A percentile compares a stretch with the other conserved stretches of the same genome.
These are phyloP conservation scores for Drosophila cardini DNA, from an alignment of 1,140 invertebrate genomes.

Conservation along the genomic window DNA sequence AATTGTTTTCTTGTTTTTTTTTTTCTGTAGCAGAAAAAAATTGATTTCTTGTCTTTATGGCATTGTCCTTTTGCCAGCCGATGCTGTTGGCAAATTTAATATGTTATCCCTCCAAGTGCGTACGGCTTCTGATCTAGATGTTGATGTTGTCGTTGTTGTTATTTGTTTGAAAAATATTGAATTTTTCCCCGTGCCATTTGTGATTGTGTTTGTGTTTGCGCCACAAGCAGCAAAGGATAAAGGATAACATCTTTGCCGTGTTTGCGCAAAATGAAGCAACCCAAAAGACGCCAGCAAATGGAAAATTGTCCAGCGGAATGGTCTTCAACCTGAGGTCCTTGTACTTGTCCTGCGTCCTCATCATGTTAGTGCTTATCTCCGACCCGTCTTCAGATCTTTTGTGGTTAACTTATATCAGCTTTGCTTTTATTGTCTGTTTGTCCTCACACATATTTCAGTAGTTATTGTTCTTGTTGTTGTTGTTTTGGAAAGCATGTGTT, in stretches of 20 bases:
- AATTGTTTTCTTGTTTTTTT: slow-evolving; percentile 57
- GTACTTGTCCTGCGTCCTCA: neutral
- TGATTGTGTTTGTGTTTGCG: neutral
- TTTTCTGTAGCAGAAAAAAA: slow-evolving; percentile 49
- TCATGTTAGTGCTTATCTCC: slow-evolving; percentile 10
- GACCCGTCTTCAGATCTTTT: slow-evolving; percentile 53
- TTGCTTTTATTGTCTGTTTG: slow-evolving; percentile 39
- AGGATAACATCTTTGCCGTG: slow-evolving; percentile 76
- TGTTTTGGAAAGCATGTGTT: slow-evolving; percentile 68
- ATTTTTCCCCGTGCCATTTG: slow-evolving; percentile 54
- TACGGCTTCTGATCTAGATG: slow-evolving; percentile 14
- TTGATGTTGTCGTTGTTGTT: slow-evolving; percentile 44
- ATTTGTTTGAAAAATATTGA: slow-evolving; percentile 80
- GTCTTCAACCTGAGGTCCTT: neutral
- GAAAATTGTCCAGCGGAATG: slow-evolving; percentile 62
- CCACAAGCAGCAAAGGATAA: slow-evolving; percentile 49
- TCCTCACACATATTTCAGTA: slow-evolving; percentile 4
- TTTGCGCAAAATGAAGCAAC: slow-evolving; percentile 74
- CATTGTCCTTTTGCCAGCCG: slow-evolving; percentile 69
- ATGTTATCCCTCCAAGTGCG: slow-evolving; percentile 71
- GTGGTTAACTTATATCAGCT: slow-evolving; percentile 72
- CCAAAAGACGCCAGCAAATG: slow-evolving; percentile 33
- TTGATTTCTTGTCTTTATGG: slow-evolving; percentile 80
- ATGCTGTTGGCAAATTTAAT: slow-evolving; percentile 76
- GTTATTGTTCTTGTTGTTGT: slow-evolving; percentile 31